Conservation (phyloP, 2,888 invertebrate genomes). For the Eumerus sabulonum region DNA sequence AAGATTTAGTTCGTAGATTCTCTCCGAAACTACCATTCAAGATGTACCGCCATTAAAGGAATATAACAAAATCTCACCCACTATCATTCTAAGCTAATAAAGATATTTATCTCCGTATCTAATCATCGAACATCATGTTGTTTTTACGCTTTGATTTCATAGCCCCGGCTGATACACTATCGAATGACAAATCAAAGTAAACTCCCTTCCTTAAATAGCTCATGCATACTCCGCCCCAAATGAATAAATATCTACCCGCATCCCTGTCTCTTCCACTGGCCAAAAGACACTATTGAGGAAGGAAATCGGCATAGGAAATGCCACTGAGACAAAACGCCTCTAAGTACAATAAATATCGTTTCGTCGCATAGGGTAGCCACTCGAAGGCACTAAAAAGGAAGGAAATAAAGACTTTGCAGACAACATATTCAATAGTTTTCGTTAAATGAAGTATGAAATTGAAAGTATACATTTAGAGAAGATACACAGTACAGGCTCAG, state of each 20-base stretch:
- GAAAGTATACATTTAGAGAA: constrained; percentile 40
- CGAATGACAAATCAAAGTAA: not conserved
- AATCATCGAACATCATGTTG: too few relatives aligned
- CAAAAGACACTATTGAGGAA: constrained; percentile 26
- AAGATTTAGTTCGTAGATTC: too few relatives aligned
- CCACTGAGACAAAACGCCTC: constrained; percentile 59
- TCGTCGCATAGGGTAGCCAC: constrained; percentile 9
- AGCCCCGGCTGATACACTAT: not conserved
- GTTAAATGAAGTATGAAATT: constrained; percentile 68
- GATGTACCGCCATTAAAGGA: too few relatives aligned
- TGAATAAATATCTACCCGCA: constrained; percentile 47
- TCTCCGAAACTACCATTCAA: too few relatives aligned
- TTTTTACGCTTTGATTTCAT: too few relatives aligned
- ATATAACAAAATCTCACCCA: too few relatives aligned
- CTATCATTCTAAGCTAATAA: too few relatives aligned
- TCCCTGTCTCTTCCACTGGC: constrained; percentile 3
- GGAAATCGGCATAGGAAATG: constrained; percentile 44
- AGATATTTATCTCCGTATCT: too few relatives aligned
- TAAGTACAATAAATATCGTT: constrained; percentile 52
- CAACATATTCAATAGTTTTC: constrained; percentile 41
- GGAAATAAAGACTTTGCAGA: constrained; percentile 16
- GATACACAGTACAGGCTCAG: constrained; percentile 18
- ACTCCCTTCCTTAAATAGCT: too few relatives aligned
- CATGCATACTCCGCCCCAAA: constrained; percentile 33
- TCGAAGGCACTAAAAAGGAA: constrained; percentile 1